Evolutionary conservation across 2,888 invertebrate genomes (phyloP).

Genomic region (Crematogaster levior): DNA sequence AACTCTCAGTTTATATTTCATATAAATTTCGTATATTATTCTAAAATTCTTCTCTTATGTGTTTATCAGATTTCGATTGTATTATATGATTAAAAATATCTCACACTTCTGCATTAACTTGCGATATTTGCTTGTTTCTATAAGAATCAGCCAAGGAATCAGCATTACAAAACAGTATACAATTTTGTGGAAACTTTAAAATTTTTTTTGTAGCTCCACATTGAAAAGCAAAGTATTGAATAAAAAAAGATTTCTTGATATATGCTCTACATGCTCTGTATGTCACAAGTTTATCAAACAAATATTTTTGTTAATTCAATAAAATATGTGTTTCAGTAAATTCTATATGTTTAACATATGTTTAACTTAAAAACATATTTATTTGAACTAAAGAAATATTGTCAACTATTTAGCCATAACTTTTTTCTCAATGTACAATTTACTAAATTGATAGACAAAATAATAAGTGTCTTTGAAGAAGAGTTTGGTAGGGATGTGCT

Average conservation of each 20-base stretch:
- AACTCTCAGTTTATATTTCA: neutral
- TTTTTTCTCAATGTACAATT: no score
- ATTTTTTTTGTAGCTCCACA: neutral
- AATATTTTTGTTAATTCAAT: no score
- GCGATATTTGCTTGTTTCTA: neutral
- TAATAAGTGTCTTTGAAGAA: neutral
- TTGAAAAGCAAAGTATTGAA: no score
- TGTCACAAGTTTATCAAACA: no score
- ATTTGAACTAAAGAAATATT: no score
- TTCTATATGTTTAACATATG: no score
- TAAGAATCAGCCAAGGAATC: no score
- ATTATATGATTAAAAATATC: neutral
- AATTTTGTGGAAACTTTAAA: neutral
- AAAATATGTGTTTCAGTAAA: no score
- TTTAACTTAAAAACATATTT: no score
- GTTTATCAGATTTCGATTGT: neutral
- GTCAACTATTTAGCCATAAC: no score
- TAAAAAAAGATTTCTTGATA: no score
- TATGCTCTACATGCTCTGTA: no score
- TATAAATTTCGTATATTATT: neutral
- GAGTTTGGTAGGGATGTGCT: neutral
- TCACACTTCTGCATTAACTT: neutral
- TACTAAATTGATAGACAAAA: neutral
- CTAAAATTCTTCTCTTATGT: neutral
- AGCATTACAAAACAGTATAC: neutral